Evolutionary conservation across 2,113 vertebrate species (phyloP), one percentile per base, ranked within the genome.

Genomic region (Hydropotes inermis): DNA sequence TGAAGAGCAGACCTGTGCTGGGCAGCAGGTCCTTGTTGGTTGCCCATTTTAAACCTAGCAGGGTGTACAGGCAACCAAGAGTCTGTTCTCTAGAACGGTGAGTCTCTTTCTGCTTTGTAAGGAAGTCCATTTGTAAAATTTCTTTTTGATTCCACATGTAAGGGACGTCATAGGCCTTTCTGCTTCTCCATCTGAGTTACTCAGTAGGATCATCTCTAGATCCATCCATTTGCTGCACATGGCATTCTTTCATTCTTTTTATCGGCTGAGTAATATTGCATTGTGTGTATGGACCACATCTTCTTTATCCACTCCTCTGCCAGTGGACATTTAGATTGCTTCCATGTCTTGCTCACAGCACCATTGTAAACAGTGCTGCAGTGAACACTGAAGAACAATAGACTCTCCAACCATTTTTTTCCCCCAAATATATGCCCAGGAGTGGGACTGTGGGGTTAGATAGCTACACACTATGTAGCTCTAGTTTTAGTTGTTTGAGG

Each of bases 281-380:
- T 5, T 13, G 0, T 7, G 6, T 27, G 1, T 27, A 27, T 7
- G 39, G 27, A 9, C 70, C 70, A 14, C 23, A 3, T 11, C 39
- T 25, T 27, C 70, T 14, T 43, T 3, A 74, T 27, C 39, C 6
- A 27, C 7, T 14, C 12, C 39, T 39, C 67, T 76, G 70, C 27
- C 70, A 1, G 1, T 76, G 23, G 70, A 6, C 6, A 0, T 27
- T 43, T 7, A 1, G 3, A 23, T 43, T 4, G 39, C 12, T 0
- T 76, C 70, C 21, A 1, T 6, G 11, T 74, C 70, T 7, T 25
- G 23, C 67, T 36, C 67, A 70, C 67, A 39, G 67, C 67, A 27
- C 70, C 3, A 43, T 14, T 14, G 39, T 43, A 27, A 76, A 43
- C 36, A 43, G 70, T 27, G 23, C 23, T 43, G 21, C 36, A 14